Conservation (phyloP, 2,888 invertebrate species). For the Odontocerum albicorne region DNA sequence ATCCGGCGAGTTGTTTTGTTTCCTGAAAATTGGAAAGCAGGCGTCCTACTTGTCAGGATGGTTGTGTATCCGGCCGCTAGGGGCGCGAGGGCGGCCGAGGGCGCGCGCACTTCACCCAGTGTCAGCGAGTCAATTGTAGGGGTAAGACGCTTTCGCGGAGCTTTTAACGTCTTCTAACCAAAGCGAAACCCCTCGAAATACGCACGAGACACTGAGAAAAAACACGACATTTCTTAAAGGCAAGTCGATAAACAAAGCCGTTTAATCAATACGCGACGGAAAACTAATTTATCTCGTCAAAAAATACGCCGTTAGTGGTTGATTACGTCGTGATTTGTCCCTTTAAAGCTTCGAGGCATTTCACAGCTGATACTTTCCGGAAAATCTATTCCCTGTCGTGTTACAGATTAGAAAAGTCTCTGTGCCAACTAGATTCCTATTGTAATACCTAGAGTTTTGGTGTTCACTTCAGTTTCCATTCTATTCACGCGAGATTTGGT, state of each 20-base stretch:
- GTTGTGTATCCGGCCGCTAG: conserved; percentile 32
- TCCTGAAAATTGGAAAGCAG: conserved; percentile 25
- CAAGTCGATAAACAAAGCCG: no score
- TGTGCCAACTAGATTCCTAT: conserved; percentile 9
- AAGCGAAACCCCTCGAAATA: conserved; percentile 24
- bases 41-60: conserved; percentile 33
- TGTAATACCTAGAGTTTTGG: conserved; percentile 25
- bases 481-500: conserved; percentile 2
- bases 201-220: conserved; percentile 10
- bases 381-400: conserved; percentile 5
- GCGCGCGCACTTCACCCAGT: conserved; percentile 38
- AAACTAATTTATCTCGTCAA: not conserved
- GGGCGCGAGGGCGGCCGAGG: conserved; percentile 19
- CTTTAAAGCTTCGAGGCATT: not conserved
- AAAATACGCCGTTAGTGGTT: not conserved
- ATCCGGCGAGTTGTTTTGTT: conserved; percentile 12
- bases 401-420: conserved; percentile 2
- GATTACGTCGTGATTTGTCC: not conserved
- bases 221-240: not conserved
- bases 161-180: conserved; percentile 10
- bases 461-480: conserved; percentile 25
- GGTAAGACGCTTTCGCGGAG: conserved; percentile 30
- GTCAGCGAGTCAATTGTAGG: conserved; percentile 36
- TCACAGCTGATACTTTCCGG: conserved; percentile 13
- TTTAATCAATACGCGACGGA: no score